These are phyloP conservation scores for Thecophora atra DNA, from an alignment of 2,888 invertebrate species.

Conservation along the genomic window DNA sequence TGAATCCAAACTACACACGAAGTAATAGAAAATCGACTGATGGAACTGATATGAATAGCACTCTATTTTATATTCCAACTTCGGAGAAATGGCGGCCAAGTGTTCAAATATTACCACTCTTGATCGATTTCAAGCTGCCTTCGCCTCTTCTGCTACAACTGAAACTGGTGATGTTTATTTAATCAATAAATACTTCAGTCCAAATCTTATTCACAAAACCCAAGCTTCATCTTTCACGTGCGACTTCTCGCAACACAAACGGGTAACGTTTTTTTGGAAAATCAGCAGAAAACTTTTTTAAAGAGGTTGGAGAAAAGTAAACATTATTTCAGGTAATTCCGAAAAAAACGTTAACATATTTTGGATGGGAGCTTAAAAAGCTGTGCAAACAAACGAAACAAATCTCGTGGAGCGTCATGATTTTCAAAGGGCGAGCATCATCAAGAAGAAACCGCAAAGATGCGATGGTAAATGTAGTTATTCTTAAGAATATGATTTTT, in stretches of 20 bases:
- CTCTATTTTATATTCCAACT: conserved; percentile 32
- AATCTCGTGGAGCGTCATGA: too few relatives aligned
- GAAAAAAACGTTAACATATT: conserved; percentile 40
- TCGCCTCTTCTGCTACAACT: background rate
- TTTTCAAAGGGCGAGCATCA: conserved; percentile 44
- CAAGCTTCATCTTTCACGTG: conserved; percentile 1
- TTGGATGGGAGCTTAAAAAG: conserved; percentile 33
- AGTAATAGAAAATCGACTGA: conserved; percentile 36
- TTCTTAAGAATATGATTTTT: too few relatives aligned
- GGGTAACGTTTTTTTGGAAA: background rate
- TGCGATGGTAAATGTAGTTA: too few relatives aligned
- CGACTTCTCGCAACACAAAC: conserved; percentile 21
- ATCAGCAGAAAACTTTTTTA: background rate
- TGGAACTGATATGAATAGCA: conserved; percentile 11
- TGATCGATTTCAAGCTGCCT: conserved; percentile 26
- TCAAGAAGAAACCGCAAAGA: too few relatives aligned
- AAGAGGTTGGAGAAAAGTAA: background rate
- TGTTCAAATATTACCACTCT: background rate
- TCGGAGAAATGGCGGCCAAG: background rate
- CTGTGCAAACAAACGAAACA: conserved; percentile 43
- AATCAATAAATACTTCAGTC: conserved; percentile 55
- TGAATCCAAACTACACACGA: conserved; percentile 3
- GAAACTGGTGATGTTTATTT: conserved; percentile 49
- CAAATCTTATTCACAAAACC: conserved; percentile 25
- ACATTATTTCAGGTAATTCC: conserved; percentile 25